Evolutionary conservation across 1,140 invertebrate genomes (phyloP).

Genomic region (Drosophila novamexicana): DNA sequence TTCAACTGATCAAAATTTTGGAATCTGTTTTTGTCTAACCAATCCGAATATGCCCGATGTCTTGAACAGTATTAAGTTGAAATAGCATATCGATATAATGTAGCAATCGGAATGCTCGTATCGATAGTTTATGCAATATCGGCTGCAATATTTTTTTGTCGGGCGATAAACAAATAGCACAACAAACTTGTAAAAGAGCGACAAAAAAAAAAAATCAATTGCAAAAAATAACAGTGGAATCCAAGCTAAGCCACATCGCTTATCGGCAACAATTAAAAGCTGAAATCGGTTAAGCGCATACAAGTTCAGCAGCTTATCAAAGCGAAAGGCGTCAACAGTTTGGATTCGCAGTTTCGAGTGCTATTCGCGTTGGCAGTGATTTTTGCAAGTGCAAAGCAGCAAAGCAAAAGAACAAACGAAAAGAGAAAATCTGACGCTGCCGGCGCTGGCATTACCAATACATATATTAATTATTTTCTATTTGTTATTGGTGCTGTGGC

Average conservation of each 20-base stretch:
- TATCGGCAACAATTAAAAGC: constrained; percentile 37
- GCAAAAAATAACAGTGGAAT: constrained; percentile 40
- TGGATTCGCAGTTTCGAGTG: constrained; percentile 23
- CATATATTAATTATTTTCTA: constrained; percentile 3
- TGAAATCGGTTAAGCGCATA: constrained; percentile 24
- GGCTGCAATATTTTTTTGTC: constrained; percentile 12
- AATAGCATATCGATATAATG: background rate
- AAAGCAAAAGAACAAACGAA: constrained; percentile 15
- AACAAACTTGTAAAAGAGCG: constrained; percentile 48
- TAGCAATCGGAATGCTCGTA: background rate
- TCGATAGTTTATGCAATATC: constrained; percentile 2
- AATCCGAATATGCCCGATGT: background rate
- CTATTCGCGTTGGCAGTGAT: constrained; percentile 47
- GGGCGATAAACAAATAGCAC: constrained; percentile 53
- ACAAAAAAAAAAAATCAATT: constrained; percentile 68
- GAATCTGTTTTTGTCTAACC: no score
- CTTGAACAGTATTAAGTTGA: background rate
- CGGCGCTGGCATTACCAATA: constrained; percentile 17
- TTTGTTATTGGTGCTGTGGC: constrained; percentile 10
- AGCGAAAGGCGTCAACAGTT: constrained; percentile 1
- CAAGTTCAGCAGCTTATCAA: constrained; percentile 29
- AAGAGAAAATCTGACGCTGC: constrained; percentile 40
- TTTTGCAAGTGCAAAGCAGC: constrained; percentile 48
- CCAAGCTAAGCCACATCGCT: constrained; percentile 4
- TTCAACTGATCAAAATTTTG: no score